Evolutionary conservation across 1,140 invertebrate species (phyloP).

Genomic region (Penaeus japonicus): DNA sequence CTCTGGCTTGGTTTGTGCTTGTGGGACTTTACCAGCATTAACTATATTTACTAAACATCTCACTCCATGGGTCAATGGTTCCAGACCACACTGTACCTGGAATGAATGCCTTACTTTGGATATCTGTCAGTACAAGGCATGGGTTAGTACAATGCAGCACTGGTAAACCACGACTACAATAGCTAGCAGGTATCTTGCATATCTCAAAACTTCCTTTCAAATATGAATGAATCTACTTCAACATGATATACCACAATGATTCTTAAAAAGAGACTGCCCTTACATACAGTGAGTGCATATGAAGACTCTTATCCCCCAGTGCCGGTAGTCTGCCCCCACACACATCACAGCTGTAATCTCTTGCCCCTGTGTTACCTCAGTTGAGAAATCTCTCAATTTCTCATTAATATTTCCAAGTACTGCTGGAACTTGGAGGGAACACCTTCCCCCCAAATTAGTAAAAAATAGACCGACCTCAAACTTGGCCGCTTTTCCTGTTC

Average conservation of each 20-base stretch:
- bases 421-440: neutral
- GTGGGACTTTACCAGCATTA: conserved; percentile 6
- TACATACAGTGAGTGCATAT: conserved; percentile 16
- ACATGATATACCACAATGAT: too few relatives aligned
- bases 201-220: too few relatives aligned
- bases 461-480: too few relatives aligned
- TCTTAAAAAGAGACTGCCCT: neutral
- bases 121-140: conserved; percentile 43
- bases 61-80: conserved; percentile 6
- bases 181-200: too few relatives aligned
- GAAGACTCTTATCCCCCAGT: neutral
- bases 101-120: conserved; percentile 46
- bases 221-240: too few relatives aligned
- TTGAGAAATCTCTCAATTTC: conserved; percentile 8
- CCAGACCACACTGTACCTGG: conserved; percentile 45
- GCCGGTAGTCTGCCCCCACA: conserved; percentile 42
- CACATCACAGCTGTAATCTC: conserved; percentile 55
- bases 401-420: conserved; percentile 14
- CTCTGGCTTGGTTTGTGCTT: conserved; percentile 43
- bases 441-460: too few relatives aligned
- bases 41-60: too few relatives aligned
- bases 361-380: conserved; percentile 44
- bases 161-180: neutral
- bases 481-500: neutral
- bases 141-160: conserved; percentile 44